Evolutionary conservation across 2,797 vertebrate species (phyloP).

Genomic region (Sebastes trivittatus): DNA sequence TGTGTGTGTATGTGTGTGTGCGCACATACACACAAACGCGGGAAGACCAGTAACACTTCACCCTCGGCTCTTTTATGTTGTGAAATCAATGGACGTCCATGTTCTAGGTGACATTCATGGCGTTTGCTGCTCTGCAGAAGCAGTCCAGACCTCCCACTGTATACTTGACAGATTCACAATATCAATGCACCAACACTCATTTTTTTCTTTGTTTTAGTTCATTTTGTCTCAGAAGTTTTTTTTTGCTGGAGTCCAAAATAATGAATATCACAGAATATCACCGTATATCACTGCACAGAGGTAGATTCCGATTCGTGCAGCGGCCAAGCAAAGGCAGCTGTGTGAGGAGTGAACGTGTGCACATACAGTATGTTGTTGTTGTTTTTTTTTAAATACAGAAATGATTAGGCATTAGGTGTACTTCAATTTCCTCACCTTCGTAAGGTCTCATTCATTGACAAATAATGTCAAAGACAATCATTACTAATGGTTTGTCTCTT

Average conservation of each 20-base stretch:
- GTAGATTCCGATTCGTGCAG: slow-evolving; percentile 40
- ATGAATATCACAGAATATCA: slow-evolving; percentile 53
- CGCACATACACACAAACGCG: not conserved
- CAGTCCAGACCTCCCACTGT: slow-evolving; percentile 69
- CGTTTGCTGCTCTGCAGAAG: slow-evolving; percentile 65
- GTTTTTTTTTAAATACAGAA: slow-evolving; percentile 19
- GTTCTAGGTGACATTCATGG: slow-evolving; percentile 55
- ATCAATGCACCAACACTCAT: slow-evolving; percentile 59
- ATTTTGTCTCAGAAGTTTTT: slow-evolving; percentile 20
- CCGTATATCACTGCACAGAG: slow-evolving; percentile 51
- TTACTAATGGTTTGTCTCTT: slow-evolving; percentile 71
- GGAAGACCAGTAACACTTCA: slow-evolving; percentile 63
- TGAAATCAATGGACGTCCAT: slow-evolving; percentile 60
- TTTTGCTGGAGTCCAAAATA: slow-evolving; percentile 55
- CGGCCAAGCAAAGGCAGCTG: slow-evolving; percentile 36
- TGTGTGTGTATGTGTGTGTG: slow-evolving; percentile 41
- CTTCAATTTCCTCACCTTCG: slow-evolving; percentile 40
- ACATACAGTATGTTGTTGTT: slow-evolving; percentile 35
- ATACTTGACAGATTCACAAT: slow-evolving; percentile 72
- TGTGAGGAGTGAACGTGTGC: slow-evolving; percentile 27
- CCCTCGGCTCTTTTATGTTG: slow-evolving; percentile 48
- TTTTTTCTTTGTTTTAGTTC: slow-evolving; percentile 22
- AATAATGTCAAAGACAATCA: slow-evolving; percentile 69
- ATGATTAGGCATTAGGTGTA: slow-evolving; percentile 47
- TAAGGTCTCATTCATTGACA: slow-evolving; percentile 24